phyloP scores from a whole-genome alignment of 2,888 invertebrate species.

The Drosophila pseudotakahashii region DNA sequence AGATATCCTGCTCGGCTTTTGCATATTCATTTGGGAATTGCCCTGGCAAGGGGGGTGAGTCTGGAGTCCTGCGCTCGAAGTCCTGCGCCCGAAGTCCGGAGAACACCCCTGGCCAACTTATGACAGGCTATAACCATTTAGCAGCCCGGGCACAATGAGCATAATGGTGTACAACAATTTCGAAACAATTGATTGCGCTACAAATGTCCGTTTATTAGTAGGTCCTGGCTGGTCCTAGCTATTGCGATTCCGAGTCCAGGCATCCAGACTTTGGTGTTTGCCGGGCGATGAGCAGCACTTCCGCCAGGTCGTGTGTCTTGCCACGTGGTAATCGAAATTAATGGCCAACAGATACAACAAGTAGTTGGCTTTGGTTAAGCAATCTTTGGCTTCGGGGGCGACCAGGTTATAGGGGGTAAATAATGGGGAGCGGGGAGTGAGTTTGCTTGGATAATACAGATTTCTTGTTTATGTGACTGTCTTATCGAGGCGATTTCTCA shows the following conservation, averaged over 20 bases:
- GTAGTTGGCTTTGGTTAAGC: conserved; percentile 53
- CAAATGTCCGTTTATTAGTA: conserved; percentile 80
- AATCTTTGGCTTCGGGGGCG: conserved; percentile 8
- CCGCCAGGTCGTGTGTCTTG: conserved; percentile 77
- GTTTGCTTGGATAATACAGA: conserved; percentile 43
- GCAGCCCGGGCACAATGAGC: conserved; percentile 68
- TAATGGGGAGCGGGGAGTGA: not conserved
- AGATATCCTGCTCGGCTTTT: conserved; percentile 76
- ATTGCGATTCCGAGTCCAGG: not conserved
- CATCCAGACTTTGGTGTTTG: conserved; percentile 20
- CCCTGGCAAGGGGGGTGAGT: conserved; percentile 12
- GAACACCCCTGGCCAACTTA: conserved; percentile 66
- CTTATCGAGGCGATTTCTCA: conserved; percentile 65
- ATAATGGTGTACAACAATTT: conserved; percentile 78
- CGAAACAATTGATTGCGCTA: conserved; percentile 78
- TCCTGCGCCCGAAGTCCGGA: conserved; percentile 4
- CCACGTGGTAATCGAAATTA: conserved; percentile 80
- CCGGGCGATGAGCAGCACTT: conserved; percentile 57
- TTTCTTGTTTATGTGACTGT: conserved; percentile 50
- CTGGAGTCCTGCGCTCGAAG: not conserved
- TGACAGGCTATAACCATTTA: conserved; percentile 81
- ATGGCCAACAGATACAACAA: conserved; percentile 69
- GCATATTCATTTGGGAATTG: conserved; percentile 83
- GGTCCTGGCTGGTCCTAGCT: conserved; percentile 39
- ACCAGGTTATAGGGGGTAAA: conserved; percentile 11